These are phyloP conservation scores for Cylloceria caligata DNA, from an alignment of 2,888 invertebrate genomes.

Conservation along the genomic window DNA sequence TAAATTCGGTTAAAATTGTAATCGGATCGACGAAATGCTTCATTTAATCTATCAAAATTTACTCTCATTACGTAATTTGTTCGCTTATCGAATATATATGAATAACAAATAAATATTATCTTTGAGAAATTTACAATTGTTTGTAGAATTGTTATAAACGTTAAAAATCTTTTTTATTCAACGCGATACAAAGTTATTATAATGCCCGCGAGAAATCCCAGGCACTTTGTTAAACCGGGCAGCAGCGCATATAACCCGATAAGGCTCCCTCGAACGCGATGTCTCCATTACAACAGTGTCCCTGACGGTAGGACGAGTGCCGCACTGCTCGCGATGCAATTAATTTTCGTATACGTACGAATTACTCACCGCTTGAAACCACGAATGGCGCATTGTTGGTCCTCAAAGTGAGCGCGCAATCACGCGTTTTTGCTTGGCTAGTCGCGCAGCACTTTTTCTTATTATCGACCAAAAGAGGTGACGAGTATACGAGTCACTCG, in stretches of 20 bases:
- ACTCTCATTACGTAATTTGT: too few species aligned
- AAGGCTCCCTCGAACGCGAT: conserved; percentile 55
- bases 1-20: neutral
- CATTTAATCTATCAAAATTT: too few species aligned
- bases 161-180: neutral
- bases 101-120: neutral
- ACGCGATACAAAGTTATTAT: neutral
- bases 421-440: conserved; percentile 35
- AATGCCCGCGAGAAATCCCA: conserved; percentile 26
- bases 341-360: conserved; percentile 60
- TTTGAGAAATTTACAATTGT: neutral
- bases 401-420: conserved; percentile 21
- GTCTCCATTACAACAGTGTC: conserved; percentile 57
- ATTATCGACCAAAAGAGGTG: conserved; percentile 28
- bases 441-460: neutral
- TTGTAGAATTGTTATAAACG: neutral
- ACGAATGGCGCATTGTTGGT: conserved; percentile 24
- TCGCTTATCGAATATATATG: neutral
- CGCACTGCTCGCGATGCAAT: conserved; percentile 48
- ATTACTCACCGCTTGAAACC: conserved; percentile 36
- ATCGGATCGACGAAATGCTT: too few species aligned
- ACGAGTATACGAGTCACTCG: conserved; percentile 27
- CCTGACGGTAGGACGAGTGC: conserved; percentile 11
- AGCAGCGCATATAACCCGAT: conserved; percentile 44
- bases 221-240: conserved; percentile 35